Evolutionary conservation across 2,888 invertebrate species (phyloP).

Genomic region (Pristionchus entomophagus): DNA sequence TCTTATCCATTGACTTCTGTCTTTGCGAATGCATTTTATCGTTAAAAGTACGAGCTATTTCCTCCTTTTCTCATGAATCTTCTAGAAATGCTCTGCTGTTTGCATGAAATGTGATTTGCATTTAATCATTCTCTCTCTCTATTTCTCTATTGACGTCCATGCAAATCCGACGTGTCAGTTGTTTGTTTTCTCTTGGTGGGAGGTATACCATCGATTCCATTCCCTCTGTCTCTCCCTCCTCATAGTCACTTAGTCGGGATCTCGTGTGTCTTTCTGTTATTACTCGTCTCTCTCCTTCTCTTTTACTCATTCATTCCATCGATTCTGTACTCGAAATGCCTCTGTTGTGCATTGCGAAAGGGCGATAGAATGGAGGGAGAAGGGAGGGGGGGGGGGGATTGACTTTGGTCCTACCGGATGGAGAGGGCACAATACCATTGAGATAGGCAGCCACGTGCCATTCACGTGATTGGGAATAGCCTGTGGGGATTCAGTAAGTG

Average conservation of each 20-base stretch:
- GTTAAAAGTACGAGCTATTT: background rate
- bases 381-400: background rate
- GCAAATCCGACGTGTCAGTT: background rate
- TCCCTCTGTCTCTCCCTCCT: background rate
- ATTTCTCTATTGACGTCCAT: background rate
- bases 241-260: background rate
- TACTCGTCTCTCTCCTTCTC: background rate
- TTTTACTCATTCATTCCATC: background rate
- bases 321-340: conserved; percentile 9
- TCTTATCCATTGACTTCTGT: background rate
- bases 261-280: conserved; percentile 18
- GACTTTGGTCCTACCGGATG: too few species aligned
- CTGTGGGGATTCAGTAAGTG: too few species aligned
- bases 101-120: background rate
- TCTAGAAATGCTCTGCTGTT: background rate
- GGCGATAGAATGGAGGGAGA: background rate
- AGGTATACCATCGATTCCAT: background rate
- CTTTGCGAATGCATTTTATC: background rate
- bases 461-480: background rate
- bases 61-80: too few species aligned
- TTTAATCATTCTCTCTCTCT: background rate
- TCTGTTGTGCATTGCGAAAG: background rate
- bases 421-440: too few species aligned
- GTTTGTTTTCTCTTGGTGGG: conserved; percentile 24
- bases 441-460: background rate